Evolutionary conservation across 2,888 invertebrate genomes (phyloP).

Genomic region (Hydropsyche betteni): DNA sequence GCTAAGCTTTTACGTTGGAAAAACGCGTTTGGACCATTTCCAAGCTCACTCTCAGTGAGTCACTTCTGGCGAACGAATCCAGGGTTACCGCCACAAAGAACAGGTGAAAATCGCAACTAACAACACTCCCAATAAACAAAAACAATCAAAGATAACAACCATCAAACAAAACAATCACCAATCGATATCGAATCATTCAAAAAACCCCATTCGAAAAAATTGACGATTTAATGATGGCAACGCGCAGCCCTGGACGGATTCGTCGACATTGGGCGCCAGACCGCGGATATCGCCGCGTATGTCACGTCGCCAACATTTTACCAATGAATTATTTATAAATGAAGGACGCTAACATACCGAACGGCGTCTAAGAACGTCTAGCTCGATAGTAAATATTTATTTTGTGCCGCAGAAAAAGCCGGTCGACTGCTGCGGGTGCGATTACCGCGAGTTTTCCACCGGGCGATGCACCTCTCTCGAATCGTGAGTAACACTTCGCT

Average conservation of each 20-base stretch:
- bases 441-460: too few species aligned
- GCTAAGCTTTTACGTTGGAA: slow-evolving; percentile 26
- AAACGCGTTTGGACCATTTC: slow-evolving; percentile 20
- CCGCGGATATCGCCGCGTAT: slow-evolving; percentile 26
- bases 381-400: slow-evolving; percentile 28
- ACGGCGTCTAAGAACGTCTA: slow-evolving; percentile 13
- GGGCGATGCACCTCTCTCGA: too few species aligned
- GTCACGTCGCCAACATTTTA: slow-evolving; percentile 38
- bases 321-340: slow-evolving; percentile 42
- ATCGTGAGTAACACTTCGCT: too few species aligned
- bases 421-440: too few species aligned
- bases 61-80: background rate
- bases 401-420: background rate
- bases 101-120: background rate
- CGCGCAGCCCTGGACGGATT: background rate
- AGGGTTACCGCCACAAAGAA: background rate
- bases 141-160: background rate
- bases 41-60: slow-evolving; percentile 24
- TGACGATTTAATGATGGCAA: too few species aligned
- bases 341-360: slow-evolving; percentile 39
- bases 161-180: background rate
- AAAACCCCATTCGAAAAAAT: background rate
- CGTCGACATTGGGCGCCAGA: slow-evolving; percentile 30
- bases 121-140: background rate
- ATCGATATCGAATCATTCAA: background rate